Percentiles rank a stretch among this genome's conserved stretches.
These are phyloP conservation scores for Hippocampus kuda DNA, from an alignment of 2,797 vertebrate species.

Conservation along the genomic window DNA sequence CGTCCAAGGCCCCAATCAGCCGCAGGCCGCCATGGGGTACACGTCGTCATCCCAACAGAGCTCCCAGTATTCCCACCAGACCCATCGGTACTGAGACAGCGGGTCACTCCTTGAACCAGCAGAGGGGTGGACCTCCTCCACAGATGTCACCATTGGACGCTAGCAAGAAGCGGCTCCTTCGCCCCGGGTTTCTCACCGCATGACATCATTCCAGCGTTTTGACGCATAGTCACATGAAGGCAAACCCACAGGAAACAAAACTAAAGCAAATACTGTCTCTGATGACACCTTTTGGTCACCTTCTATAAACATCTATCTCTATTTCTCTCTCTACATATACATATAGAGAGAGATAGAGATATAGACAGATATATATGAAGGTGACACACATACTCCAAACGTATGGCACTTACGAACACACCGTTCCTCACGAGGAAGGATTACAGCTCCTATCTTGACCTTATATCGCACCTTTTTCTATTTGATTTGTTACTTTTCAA, in stretches of 20 bases:
- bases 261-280: constrained; percentile 24
- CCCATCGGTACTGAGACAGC: constrained; percentile 83
- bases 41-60: constrained; percentile 90
- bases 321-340: too few species aligned
- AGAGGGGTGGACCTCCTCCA: constrained; percentile 14
- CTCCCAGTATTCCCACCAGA: constrained; percentile 86
- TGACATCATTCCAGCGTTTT: constrained; percentile 28
- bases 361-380: constrained; percentile 17
- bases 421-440: constrained; percentile 24
- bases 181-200: constrained; percentile 3
- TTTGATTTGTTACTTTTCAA: constrained; percentile 35
- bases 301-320: too few species aligned
- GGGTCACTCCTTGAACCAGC: constrained; percentile 19
- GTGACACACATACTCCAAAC: constrained; percentile 27
- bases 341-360: too few species aligned
- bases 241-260: constrained; percentile 50
- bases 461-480: constrained; percentile 53
- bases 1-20: constrained; percentile 87
- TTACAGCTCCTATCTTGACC: constrained; percentile 36
- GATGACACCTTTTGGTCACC: constrained; percentile 21
- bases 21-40: constrained; percentile 91
- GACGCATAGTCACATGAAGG: constrained; percentile 10
- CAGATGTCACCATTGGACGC: background rate
- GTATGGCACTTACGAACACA: constrained; percentile 41
- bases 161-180: background rate